Evolutionary conservation across 2,797 vertebrate species (phyloP).

Genomic region (Bradypodion ventrale): DNA sequence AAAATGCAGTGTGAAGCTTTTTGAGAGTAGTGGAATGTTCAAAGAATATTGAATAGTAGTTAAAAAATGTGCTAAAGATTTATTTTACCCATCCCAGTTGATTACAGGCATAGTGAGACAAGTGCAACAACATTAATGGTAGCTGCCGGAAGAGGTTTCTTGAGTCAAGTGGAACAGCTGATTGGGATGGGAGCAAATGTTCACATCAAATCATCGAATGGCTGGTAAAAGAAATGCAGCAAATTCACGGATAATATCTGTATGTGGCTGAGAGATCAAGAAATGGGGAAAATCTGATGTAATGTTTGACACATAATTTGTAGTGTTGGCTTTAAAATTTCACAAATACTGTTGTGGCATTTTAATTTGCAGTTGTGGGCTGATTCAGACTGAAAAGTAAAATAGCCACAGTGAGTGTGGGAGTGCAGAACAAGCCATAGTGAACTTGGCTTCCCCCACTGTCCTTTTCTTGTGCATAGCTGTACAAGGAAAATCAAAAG

Average conservation of each 20-base stretch:
- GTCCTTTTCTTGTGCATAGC: too few species aligned
- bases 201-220: constrained; percentile 86
- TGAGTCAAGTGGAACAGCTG: constrained; percentile 87
- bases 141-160: constrained; percentile 87
- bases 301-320: not conserved
- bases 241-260: not conserved
- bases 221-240: constrained; percentile 81
- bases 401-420: too few species aligned
- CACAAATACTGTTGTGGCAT: not conserved
- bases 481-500: too few species aligned
- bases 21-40: not conserved
- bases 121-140: constrained; percentile 91
- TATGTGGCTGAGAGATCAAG: not conserved
- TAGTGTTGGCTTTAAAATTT: not conserved
- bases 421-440: too few species aligned
- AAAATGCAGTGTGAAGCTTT: not conserved
- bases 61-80: not conserved
- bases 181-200: constrained; percentile 90
- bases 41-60: not conserved
- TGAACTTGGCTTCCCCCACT: too few species aligned
- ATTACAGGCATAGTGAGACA: constrained; percentile 91
- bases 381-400: too few species aligned
- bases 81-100: constrained; percentile 77
- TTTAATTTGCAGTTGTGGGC: not conserved
- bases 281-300: not conserved